Evolutionary conservation across 2,888 invertebrate genomes (phyloP), one percentile per base, ranked within the genome.

Genomic region (Corbicula japonica): DNA sequence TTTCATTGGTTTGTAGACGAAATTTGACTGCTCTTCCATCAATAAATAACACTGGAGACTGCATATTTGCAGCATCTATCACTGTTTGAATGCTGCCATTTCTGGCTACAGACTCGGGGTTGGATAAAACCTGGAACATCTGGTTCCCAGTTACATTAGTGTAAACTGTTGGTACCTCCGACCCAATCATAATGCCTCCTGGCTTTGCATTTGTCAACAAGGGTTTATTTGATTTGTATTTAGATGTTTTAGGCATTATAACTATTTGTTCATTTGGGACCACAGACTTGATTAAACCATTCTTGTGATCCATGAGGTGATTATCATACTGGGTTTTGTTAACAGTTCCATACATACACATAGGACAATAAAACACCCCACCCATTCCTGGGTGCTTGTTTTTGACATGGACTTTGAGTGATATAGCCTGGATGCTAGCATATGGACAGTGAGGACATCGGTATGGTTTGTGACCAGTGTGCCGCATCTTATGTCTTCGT

Each of bases 391-490:
- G 97, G 93, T 97, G 97, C 90, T 96, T 96, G 68, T 96, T 96
- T 87, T 96, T 95, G 91, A 97, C 94, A 91, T 97, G 97, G 26
- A 95, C 94, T 92, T 97, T 96, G 92, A 96, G 96, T 0, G 96
- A 95, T 6, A 96, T 96, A 70, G 97, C 96, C 92, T 92, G 92
- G 85, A 97, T 97, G 87, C 96, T 96, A 15, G 95, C 95, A 93
- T 97, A 97, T 0, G 96, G 95, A 90, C 97, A 97, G 90, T 96
- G 95, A 56, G 96, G 95, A 91, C 97, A 97, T 85, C 95, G 95
- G 93, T 97, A 97, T 0, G 95, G 95, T 87, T 95, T 96, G 61
- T 96, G 95, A 21, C 96, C 96, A 6, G 96, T 95, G 92, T 97
- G 97, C 15, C 95, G 94, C 93, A 96, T 95, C 88, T 96, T 96